Evolutionary conservation across 2,113 vertebrate genomes (phyloP).

Genomic region (Sminthopsis crassicaudata): DNA sequence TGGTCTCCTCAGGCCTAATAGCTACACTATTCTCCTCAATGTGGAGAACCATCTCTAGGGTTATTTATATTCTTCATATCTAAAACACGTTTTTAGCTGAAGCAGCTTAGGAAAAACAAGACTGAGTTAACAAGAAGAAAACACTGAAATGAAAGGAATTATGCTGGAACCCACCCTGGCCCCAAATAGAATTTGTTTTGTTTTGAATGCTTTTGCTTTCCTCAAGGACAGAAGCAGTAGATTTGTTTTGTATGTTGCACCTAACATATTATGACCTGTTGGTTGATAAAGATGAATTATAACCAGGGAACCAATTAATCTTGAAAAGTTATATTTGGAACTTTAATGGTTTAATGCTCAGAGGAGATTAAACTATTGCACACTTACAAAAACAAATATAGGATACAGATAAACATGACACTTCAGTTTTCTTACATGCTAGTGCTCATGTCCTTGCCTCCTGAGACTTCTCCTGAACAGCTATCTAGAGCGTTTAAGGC

Average conservation of each 20-base stretch:
- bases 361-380: background rate
- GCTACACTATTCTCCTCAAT: background rate
- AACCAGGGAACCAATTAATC: background rate
- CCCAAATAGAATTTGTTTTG: background rate
- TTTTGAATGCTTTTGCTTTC: background rate
- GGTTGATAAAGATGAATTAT: background rate
- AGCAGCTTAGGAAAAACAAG: slow-evolving; percentile 26
- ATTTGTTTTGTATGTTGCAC: background rate
- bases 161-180: background rate
- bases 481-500: background rate
- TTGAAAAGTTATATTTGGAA: background rate
- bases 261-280: background rate
- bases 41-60: slow-evolving; percentile 29
- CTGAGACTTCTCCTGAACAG: background rate
- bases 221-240: background rate
- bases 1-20: slow-evolving; percentile 17
- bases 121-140: slow-evolving; percentile 1
- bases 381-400: background rate
- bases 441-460: background rate
- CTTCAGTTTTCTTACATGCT: background rate
- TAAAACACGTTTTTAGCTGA: slow-evolving; percentile 45
- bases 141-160: slow-evolving; percentile 28
- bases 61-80: slow-evolving; percentile 47
- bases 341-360: background rate
- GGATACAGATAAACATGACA: background rate